Evolutionary conservation across 2,113 vertebrate genomes (phyloP), one percentile per base, ranked within the genome.

Genomic region (Bostrychus sinensis): DNA sequence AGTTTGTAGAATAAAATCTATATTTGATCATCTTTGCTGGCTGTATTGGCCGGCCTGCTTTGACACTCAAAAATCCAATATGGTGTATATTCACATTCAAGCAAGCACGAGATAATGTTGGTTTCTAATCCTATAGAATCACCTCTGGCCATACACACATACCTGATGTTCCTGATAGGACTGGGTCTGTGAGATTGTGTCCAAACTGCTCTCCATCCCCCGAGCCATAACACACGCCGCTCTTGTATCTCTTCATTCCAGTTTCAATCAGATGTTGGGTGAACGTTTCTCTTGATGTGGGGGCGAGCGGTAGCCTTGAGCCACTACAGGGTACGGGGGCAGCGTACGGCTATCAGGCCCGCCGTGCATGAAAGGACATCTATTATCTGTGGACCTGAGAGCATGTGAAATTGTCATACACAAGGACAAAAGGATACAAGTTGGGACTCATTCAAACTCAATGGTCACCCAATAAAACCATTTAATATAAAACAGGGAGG

Each of bases 171-270:
- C 81, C 75, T 64, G 83, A 88, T 87, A 87, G 23, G 30, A 42
- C 66, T 67, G 38, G 0, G 56, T 72, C 74, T 58, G 55, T 20
- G 72, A 82, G 89, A 90, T 90, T 83, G 80, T 50, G 80, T 82
- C 63, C 8, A 60, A 82, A 58, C 84, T 70, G 77, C 68, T 26
- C 70, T 80, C 70, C 46, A 19, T 77, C 78, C 85, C 86, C 17
- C 65, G 30, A 87, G 88, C 81, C 45, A 84, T 76, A 80, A 75
- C 78, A 75, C 76, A 78, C 48, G 76, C 68, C 53, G 76, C 68
- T 79, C 80, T 66, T 78, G 78, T 88, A 88, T 90, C 82, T 85
- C 73, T 75, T 80, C 81, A 77, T 87, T 86, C 85, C 82, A 70
- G 38, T 87, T 89, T 87, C 82, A 85, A 88, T 89, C 86, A 86